Percentiles rank a stretch among this genome's conserved stretches.
These are phyloP conservation scores for Channa striata DNA, from an alignment of 2,797 vertebrate species.

Conservation along the genomic window DNA sequence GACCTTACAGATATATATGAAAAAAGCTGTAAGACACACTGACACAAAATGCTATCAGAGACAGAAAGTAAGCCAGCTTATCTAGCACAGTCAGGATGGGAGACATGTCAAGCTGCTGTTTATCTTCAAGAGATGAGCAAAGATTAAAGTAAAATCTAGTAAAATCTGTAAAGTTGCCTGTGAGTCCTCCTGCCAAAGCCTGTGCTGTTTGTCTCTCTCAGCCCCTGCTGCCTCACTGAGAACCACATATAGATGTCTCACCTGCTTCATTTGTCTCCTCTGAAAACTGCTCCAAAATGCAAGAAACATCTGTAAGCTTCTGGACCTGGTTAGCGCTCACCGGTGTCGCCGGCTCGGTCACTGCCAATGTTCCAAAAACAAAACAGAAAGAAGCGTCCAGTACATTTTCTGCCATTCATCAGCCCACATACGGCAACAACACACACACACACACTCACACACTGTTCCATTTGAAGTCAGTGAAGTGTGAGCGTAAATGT, in stretches of 20 bases:
- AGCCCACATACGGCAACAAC: constrained; percentile 52
- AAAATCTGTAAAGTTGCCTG: not conserved
- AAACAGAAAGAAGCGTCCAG: constrained; percentile 80
- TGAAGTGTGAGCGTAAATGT: constrained; percentile 84
- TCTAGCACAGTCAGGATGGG: constrained; percentile 77
- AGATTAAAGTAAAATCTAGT: constrained; percentile 1
- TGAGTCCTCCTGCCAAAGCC: constrained; percentile 11
- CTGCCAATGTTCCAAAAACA: constrained; percentile 62
- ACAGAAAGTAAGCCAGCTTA: constrained; percentile 78
- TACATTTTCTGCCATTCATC: constrained; percentile 78
- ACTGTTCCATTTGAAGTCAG: constrained; percentile 76
- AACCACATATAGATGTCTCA: constrained; percentile 77
- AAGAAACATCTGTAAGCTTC: constrained; percentile 76
- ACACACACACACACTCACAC: constrained; percentile 61
- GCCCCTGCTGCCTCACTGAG: constrained; percentile 47
- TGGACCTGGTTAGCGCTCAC: constrained; percentile 70
- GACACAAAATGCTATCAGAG: constrained; percentile 76
- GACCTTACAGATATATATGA: constrained; percentile 23
- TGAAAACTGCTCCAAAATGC: constrained; percentile 80
- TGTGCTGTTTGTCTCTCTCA: constrained; percentile 27
- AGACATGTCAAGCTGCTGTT: constrained; percentile 67
- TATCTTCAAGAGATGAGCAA: not conserved
- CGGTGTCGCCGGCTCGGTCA: constrained; percentile 40
- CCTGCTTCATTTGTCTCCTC: constrained; percentile 81
- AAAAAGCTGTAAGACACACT: constrained; percentile 69